These are phyloP conservation scores for Neuroterus valhalla DNA, from an alignment of 1,140 invertebrate genomes.

Conservation along the genomic window DNA sequence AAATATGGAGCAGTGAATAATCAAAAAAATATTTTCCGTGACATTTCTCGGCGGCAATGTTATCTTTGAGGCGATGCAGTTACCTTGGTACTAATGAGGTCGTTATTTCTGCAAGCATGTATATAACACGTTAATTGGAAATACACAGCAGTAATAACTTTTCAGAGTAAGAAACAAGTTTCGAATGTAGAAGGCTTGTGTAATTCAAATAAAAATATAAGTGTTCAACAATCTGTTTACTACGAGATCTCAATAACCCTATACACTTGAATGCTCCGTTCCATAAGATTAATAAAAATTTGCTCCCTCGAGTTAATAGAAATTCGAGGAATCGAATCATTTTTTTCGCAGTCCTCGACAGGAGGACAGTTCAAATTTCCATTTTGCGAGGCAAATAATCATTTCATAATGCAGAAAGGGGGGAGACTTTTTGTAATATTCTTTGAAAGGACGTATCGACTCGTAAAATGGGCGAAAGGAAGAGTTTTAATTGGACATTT, in stretches of 20 bases:
- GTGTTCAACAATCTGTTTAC: not conserved
- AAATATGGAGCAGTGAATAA: not conserved
- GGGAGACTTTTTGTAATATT: not conserved
- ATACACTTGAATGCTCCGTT: too few species aligned
- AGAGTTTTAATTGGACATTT: conserved; percentile 55
- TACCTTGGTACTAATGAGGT: conserved; percentile 62
- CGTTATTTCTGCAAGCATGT: conserved; percentile 44
- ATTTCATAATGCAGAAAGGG: too few species aligned
- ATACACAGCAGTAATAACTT: not conserved
- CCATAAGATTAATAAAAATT: too few species aligned
- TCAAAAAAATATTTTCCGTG: not conserved
- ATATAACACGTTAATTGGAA: conserved; percentile 23
- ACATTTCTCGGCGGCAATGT: conserved; percentile 30
- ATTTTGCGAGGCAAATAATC: too few species aligned
- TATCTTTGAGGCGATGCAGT: conserved; percentile 33
- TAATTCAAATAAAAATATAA: not conserved
- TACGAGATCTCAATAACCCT: too few species aligned
- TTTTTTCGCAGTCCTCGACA: too few species aligned
- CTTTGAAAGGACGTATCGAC: conserved; percentile 46
- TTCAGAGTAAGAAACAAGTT: conserved; percentile 24
- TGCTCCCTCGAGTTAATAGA: too few species aligned
- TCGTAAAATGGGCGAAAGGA: conserved; percentile 49
- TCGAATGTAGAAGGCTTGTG: not conserved
- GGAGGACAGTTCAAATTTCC: too few species aligned
- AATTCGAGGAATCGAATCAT: too few species aligned